Evolutionary conservation across 2,888 invertebrate species (phyloP).

Genomic region (Micropterix aruncella): DNA sequence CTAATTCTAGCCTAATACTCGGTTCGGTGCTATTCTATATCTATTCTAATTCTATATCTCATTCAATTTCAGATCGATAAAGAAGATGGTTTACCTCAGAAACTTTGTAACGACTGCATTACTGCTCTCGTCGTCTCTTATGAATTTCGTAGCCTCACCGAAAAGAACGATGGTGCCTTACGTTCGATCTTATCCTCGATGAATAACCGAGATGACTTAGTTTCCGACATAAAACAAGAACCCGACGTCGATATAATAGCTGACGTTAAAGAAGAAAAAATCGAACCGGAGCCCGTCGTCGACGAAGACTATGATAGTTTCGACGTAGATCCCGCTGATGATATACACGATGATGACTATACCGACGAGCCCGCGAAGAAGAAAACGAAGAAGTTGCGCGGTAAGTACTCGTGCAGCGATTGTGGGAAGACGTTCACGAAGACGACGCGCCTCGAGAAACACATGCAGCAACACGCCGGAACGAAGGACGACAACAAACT

Average conservation of each 20-base stretch:
- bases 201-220: too few relatives aligned
- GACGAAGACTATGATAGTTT: conserved; percentile 8
- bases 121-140: conserved; percentile 32
- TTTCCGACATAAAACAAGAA: conserved; percentile 9
- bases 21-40: too few relatives aligned
- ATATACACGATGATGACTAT: conserved; percentile 14
- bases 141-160: conserved; percentile 30
- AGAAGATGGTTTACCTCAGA: conserved; percentile 45
- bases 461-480: conserved; percentile 25
- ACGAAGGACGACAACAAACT: conserved; percentile 5
- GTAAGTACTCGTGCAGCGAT: conserved; percentile 20
- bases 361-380: conserved; percentile 13
- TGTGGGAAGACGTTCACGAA: conserved; percentile 33
- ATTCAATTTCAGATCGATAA: conserved; percentile 21
- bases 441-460: conserved; percentile 30
- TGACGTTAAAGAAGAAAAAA: conserved; percentile 13
- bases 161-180: conserved; percentile 25
- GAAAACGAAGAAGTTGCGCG: conserved; percentile 14
- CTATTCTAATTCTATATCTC: too few relatives aligned
- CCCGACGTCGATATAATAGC: conserved; percentile 13
- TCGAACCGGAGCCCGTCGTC: conserved; percentile 9
- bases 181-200: conserved; percentile 16
- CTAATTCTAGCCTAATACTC: too few relatives aligned
- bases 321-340: conserved; percentile 8
- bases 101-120: conserved; percentile 40